phyloP scores from a whole-genome alignment of 2,797 vertebrate species.

The Sebastes kiyomatsui region DNA sequence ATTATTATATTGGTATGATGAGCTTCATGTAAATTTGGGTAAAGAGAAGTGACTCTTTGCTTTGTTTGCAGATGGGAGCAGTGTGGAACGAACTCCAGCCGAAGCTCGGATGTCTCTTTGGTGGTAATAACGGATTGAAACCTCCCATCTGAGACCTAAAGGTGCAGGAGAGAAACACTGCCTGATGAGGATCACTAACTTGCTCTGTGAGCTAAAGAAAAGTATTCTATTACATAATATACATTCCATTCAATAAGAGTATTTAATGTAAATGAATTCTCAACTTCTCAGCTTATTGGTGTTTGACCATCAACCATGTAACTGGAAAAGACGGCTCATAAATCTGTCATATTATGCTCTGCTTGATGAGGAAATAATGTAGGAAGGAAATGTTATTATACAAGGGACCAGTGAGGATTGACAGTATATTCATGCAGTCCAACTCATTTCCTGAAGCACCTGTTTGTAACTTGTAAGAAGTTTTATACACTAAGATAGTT shows the following conservation, averaged over 20 bases:
- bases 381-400: slow-evolving; percentile 9
- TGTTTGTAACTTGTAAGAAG: slow-evolving; percentile 18
- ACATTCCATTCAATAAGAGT: slow-evolving; percentile 19
- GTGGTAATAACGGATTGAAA: slow-evolving; percentile 79
- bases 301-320: slow-evolving; percentile 1
- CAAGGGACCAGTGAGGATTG: slow-evolving; percentile 13
- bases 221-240: background rate
- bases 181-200: slow-evolving; percentile 13
- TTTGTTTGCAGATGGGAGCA: slow-evolving; percentile 89
- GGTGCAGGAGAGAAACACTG: slow-evolving; percentile 14
- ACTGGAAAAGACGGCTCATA: slow-evolving; percentile 16
- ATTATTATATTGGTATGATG: background rate
- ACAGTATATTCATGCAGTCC: slow-evolving; percentile 2
- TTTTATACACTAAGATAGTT: slow-evolving; percentile 53
- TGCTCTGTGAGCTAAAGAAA: slow-evolving; percentile 33
- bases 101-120: slow-evolving; percentile 93
- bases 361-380: slow-evolving; percentile 9
- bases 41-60: background rate
- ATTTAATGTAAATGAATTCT: background rate
- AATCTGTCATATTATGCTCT: slow-evolving; percentile 8
- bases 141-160: slow-evolving; percentile 75
- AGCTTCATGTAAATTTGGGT: background rate
- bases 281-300: background rate
- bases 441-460: slow-evolving; percentile 10
- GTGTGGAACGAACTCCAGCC: slow-evolving; percentile 96